phyloP scores from a whole-genome alignment of 2,797 vertebrate species.

The Otolemur crassicaudatus region DNA sequence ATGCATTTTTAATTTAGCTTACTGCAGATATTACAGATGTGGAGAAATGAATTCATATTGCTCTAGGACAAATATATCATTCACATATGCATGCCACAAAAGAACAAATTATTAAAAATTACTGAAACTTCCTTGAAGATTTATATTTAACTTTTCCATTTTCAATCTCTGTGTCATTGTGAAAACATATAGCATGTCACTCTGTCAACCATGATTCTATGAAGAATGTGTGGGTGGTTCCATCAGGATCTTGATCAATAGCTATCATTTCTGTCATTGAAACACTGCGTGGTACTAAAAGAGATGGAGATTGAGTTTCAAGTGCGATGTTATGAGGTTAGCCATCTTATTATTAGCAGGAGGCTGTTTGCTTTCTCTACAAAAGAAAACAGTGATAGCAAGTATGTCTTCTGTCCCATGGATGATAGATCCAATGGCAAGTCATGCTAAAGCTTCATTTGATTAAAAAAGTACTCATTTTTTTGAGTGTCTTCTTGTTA shows the following conservation, averaged over 20 bases:
- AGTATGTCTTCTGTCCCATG: neutral
- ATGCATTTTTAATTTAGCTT: conserved; percentile 94
- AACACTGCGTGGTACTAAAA: conserved; percentile 27
- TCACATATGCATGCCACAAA: conserved; percentile 89
- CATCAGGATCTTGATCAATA: conserved; percentile 76
- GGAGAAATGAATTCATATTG: conserved; percentile 91
- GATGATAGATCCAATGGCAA: neutral
- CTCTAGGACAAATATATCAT: conserved; percentile 92
- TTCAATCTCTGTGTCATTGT: conserved; percentile 84
- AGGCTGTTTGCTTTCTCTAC: conserved; percentile 27
- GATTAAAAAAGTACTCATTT: neutral
- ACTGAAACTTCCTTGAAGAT: conserved; percentile 91
- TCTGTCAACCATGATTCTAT: conserved; percentile 81
- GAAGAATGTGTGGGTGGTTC: conserved; percentile 82
- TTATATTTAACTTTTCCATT: conserved; percentile 91
- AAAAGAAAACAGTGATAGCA: conserved; percentile 24
- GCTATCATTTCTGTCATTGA: conserved; percentile 56
- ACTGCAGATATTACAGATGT: conserved; percentile 92
- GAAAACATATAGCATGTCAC: conserved; percentile 84
- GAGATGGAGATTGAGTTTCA: conserved; percentile 64
- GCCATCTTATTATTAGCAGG: conserved; percentile 14
- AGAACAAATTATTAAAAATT: conserved; percentile 93
- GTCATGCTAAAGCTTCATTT: neutral
- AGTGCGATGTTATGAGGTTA: conserved; percentile 41
- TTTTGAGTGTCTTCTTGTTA: neutral